Base-by-base conservation (phyloP, 2,888 invertebrate species). In the Fragum fragum region DNA sequence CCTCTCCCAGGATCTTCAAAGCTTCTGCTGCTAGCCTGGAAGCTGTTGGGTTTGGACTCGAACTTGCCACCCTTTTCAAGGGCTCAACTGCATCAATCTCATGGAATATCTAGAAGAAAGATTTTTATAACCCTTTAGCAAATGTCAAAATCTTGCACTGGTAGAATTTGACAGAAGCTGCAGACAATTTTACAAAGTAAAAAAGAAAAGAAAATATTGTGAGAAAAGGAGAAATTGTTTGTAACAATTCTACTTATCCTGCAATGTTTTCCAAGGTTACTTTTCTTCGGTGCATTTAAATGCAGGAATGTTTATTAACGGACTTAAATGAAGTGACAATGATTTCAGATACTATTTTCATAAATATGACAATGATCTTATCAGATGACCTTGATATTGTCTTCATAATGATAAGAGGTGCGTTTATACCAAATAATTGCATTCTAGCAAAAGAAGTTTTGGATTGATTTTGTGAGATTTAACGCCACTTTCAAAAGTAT, bases 11-110 rank as follows among this genome's bases (percentile, higher is more conserved):
- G 23, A 99, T 93, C 71, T 94, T 93, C 79, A 95, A 89, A 18
- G 95, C 95, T 82, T 95, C 94, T 52, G 93, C 92, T 0, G 99
- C 99, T 94, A 98, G 98, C 95, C 98, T 99, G 0, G 99, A 99
- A 0, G 99, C 99, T 2, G 99, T 97, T 7, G 99, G 99, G 95
- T 99, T 99, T 0, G 99, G 99, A 94, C 99, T 99, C 94, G 98
- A 98, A 92, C 98, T 98, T 11, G 99, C 99, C 0, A 99, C 98
- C 93, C 97, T 97, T 94, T 99, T 99, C 90, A 99, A 95, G 0
- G 99, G 97, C 91, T 98, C 98, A 85, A 99, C 97, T 0, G 99
- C 99, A 73, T 98, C 98, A 88, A 99, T 99, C 95, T 98, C 98
- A 82, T 97, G 96, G 94, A 99, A 99, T 92, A 98, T 97, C 94